phyloP scores from a whole-genome alignment of 1,140 invertebrate species.

The Cyrtorhinus lividipennis region DNA sequence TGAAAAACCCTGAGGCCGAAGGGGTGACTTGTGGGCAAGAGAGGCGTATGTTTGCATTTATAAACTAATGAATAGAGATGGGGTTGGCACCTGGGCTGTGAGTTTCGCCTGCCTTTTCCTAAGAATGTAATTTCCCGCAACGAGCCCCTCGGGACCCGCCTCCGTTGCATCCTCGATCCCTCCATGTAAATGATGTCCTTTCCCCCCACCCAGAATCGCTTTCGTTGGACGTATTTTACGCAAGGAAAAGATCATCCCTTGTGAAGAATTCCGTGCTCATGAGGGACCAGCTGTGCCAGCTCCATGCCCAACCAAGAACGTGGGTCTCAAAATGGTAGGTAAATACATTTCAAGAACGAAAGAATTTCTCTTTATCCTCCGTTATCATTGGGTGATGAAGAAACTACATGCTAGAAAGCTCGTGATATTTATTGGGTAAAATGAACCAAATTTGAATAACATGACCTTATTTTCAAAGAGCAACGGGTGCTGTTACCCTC shows the following conservation, averaged over 20 bases:
- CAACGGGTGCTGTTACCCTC: no score
- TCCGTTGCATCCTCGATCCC: not conserved
- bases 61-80: slow-evolving; percentile 17
- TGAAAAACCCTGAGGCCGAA: not conserved
- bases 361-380: no score
- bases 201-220: not conserved
- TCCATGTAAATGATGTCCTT: slow-evolving; percentile 13
- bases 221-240: slow-evolving; percentile 10
- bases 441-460: no score
- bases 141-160: slow-evolving; percentile 7
- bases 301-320: no score
- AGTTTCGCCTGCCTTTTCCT: not conserved
- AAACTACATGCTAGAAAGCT: no score
- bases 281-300: no score
- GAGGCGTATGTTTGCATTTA: slow-evolving; percentile 14
- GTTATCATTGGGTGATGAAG: no score
- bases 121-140: slow-evolving; percentile 13
- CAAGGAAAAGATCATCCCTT: not conserved
- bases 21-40: slow-evolving; percentile 12
- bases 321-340: no score
- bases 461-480: no score
- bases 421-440: no score
- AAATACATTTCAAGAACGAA: no score
- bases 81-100: slow-evolving; percentile 2
- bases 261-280: no score